Percentiles rank a stretch among this genome's conserved stretches.
These are phyloP conservation scores for Columba livia DNA, from an alignment of 2,113 vertebrate species.

Conservation along the genomic window DNA sequence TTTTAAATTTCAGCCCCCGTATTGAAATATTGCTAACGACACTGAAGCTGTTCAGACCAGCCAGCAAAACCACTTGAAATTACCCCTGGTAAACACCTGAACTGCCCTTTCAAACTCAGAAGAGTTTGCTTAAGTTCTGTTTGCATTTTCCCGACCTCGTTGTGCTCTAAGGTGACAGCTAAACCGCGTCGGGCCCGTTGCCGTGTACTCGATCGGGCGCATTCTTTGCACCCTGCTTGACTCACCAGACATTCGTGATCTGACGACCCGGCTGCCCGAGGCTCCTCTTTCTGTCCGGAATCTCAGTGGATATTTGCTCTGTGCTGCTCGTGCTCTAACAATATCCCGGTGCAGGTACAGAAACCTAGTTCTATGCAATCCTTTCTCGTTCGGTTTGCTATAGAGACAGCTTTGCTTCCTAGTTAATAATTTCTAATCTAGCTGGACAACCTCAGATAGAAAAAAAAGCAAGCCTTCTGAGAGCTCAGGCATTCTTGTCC, in stretches of 20 bases:
- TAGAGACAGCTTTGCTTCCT: not conserved
- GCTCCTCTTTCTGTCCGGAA: not conserved
- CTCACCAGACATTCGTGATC: not conserved
- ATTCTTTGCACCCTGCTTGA: not conserved
- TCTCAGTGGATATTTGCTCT: not conserved
- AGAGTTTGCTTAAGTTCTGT: not conserved
- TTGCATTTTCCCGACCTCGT: not conserved
- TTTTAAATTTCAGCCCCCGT: not conserved
- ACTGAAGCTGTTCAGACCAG: not conserved
- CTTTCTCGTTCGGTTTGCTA: not conserved
- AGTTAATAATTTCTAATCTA: constrained; percentile 53
- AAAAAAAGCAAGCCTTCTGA: not conserved
- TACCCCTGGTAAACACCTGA: not conserved
- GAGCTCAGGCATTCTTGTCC: not conserved
- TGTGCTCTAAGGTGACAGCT: not conserved
- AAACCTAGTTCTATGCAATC: not conserved
- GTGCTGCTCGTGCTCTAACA: constrained; percentile 1
- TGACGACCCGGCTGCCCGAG: not conserved
- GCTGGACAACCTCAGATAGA: not conserved
- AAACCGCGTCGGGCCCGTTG: not conserved
- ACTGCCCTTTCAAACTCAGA: not conserved
- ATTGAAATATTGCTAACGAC: not conserved
- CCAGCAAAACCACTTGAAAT: not conserved
- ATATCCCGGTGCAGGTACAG: not conserved
- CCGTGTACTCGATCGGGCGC: not conserved